Percentiles rank a stretch among this genome's conserved stretches.
Conservation (phyloP, 2,888 invertebrate species). For the Synergus itoensis region DNA sequence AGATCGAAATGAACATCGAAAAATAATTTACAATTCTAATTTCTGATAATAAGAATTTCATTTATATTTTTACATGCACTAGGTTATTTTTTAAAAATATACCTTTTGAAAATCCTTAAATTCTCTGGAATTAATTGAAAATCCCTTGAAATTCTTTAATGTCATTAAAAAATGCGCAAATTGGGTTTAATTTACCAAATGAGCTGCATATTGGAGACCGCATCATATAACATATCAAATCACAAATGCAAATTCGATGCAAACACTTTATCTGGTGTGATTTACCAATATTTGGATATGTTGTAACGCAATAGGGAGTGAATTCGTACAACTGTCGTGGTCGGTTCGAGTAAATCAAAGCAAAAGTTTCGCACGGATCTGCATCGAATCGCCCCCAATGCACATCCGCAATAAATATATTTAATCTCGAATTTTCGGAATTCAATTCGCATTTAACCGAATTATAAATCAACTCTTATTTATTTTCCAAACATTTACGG, state of each 20-base stretch:
- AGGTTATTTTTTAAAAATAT: not conserved
- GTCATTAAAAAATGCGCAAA: not conserved
- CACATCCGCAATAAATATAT: slow-evolving; percentile 33
- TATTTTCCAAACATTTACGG: slow-evolving; percentile 15
- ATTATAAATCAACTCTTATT: slow-evolving; percentile 30
- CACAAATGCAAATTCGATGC: slow-evolving; percentile 31
- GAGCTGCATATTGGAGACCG: slow-evolving; percentile 10
- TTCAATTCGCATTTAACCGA: slow-evolving; percentile 15
- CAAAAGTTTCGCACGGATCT: slow-evolving; percentile 23
- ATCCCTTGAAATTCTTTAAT: no score
- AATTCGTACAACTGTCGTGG: slow-evolving; percentile 2
- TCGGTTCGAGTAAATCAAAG: slow-evolving; percentile 38
- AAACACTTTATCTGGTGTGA: slow-evolving; percentile 34
- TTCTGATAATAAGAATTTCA: not conserved
- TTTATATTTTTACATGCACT: not conserved
- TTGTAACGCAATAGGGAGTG: slow-evolving; percentile 34
- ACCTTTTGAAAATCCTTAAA: no score
- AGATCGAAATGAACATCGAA: not conserved
- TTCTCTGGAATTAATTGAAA: no score
- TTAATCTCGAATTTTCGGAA: slow-evolving; percentile 32
- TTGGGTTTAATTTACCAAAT: not conserved
- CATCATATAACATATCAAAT: slow-evolving; percentile 33
- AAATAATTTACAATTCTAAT: slow-evolving; percentile 18
- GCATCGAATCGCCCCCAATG: not conserved
- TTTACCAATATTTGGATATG: slow-evolving; percentile 33